Conservation (phyloP, 2,797 vertebrate genomes). For the Anolis apletophallus region DNA sequence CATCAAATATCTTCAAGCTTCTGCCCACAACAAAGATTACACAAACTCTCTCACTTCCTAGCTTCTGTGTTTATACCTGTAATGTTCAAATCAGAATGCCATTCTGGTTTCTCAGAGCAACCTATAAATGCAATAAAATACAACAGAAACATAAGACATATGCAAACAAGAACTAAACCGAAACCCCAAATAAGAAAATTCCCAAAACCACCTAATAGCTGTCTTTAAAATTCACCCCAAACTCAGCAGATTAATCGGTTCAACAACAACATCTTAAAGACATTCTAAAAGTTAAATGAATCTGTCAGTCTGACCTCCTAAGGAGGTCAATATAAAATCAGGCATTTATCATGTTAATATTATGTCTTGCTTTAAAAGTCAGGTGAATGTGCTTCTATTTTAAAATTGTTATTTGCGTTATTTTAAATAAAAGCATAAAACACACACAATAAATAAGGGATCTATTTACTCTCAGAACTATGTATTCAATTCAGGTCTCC, state of each 20-base stretch:
- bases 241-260: neutral
- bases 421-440: neutral
- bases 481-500: neutral
- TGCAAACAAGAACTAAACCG: neutral
- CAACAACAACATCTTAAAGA: neutral
- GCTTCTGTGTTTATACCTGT: neutral
- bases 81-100: neutral
- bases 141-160: neutral
- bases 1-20: slow-evolving; percentile 13
- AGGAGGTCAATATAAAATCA: too few relatives aligned
- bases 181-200: neutral
- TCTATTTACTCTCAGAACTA: neutral
- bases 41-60: neutral
- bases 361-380: neutral
- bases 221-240: neutral
- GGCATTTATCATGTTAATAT: too few relatives aligned
- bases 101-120: neutral
- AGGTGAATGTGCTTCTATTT: neutral
- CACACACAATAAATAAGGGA: neutral
- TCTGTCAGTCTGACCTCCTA: neutral
- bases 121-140: neutral
- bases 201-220: neutral
- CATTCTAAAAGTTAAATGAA: neutral
- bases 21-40: slow-evolving; percentile 2
- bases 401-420: neutral